Evolutionary conservation across 2,113 vertebrate genomes (phyloP), one percentile per base, ranked within the genome.

Genomic region (Echinops telfairi): DNA sequence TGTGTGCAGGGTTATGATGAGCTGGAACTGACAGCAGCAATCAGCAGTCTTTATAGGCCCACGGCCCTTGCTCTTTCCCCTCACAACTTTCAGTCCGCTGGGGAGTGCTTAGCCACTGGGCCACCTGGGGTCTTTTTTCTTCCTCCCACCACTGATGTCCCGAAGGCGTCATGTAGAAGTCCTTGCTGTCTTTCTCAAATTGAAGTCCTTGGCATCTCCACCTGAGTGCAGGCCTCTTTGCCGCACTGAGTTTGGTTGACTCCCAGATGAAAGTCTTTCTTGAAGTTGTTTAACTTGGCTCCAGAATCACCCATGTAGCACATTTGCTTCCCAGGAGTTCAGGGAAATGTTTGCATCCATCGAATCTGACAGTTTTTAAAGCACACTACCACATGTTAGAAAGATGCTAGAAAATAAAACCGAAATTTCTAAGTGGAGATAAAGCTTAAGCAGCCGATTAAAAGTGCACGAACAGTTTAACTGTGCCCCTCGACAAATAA

Each of bases 311-410:
- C n/a, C 16, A 71, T n/a, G 16, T n/a, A 71, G 10, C 68, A 33
- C 33, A 27, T 19, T 68, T 88, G 10, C 38, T n/a, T 89, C 43
- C 57, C 33, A 31, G 64, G 71, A 89, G 82, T 87, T 75, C 79
- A 75, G 29, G 23, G 17, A 92, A 68, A 78, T 82, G 93, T 87
- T 40, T 22, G 20, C 82, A 29, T 66, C 47, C 33, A 33, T 62
- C 27, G 86, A 70, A 90, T 86, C 20, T 33, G 70, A 86, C 25
- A 92, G 53, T 84, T 90, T 40, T 60, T 60, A 91, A 93, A 87
- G 16, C 31, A 71, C 53, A 15, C 36, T 33, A 36, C 7, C 66
- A 77, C n/a, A 75, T 87, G 81, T 64, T 29, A 88, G 82, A 94
- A 88, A 79, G 0, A 0, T 80, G 70, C n/a, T 88, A 86, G 95